Percentiles rank a stretch among this genome's conserved stretches.
These are phyloP conservation scores for Macrosiphum euphorbiae DNA, from an alignment of 2,888 invertebrate genomes.

Conservation along the genomic window DNA sequence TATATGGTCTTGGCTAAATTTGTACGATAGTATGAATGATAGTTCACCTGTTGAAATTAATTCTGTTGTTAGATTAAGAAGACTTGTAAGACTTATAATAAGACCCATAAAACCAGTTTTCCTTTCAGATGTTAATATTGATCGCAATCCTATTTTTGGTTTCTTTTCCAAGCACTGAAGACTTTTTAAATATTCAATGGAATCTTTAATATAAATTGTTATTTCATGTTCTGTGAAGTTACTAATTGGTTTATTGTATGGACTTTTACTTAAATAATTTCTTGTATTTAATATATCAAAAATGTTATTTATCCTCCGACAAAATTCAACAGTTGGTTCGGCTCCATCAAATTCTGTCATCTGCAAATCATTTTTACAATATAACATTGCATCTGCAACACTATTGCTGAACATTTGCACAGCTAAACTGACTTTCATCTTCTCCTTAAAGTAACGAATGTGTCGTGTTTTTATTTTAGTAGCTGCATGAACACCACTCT, in stretches of 20 bases:
- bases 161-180: not conserved
- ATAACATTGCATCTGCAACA: slow-evolving; percentile 22
- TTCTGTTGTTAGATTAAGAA: not conserved
- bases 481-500: not conserved
- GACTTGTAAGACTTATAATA: too few relatives aligned
- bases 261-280: slow-evolving; percentile 1
- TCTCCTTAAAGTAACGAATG: slow-evolving; percentile 39
- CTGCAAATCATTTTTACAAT: not conserved
- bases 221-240: not conserved
- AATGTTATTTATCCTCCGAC: slow-evolving; percentile 1
- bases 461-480: slow-evolving; percentile 29
- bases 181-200: not conserved
- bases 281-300: slow-evolving; percentile 24
- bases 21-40: not conserved
- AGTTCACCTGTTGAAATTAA: not conserved
- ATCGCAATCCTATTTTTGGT: not conserved
- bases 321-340: slow-evolving; percentile 19
- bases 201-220: not conserved
- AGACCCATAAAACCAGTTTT: too few relatives aligned
- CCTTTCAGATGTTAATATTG: too few relatives aligned
- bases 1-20: slow-evolving; percentile 12
- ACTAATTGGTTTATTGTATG: not conserved
- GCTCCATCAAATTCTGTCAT: not conserved
- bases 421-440: not conserved
- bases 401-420: slow-evolving; percentile 28